Evolutionary conservation across 2,797 vertebrate genomes (phyloP).

Genomic region (Protosalanx chinensis): DNA sequence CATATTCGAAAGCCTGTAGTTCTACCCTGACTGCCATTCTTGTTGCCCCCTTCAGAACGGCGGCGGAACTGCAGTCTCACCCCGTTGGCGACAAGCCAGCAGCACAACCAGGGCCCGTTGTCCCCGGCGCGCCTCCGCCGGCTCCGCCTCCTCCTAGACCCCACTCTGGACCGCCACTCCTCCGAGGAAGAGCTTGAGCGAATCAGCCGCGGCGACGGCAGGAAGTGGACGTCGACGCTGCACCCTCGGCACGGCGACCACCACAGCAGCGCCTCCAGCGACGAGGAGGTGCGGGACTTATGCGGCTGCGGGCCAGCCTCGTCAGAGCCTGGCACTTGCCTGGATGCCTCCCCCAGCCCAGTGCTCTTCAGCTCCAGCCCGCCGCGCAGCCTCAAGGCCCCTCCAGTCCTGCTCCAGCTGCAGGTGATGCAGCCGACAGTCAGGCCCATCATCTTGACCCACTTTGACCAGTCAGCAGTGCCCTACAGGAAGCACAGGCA

Average conservation of each 20-base stretch:
- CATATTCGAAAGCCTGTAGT: too few species aligned
- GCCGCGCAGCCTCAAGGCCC: conserved; percentile 81
- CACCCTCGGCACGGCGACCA: conserved; percentile 71
- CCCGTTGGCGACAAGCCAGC: conserved; percentile 86
- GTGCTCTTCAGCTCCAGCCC: conserved; percentile 90
- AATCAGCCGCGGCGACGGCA: conserved; percentile 79
- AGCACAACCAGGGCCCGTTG: conserved; percentile 85
- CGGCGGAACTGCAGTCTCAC: conserved; percentile 81
- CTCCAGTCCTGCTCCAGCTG: conserved; percentile 64
- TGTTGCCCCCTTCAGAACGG: conserved; percentile 71
- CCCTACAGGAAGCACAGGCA: conserved; percentile 85
- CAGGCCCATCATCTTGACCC: conserved; percentile 79
- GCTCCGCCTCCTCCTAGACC: conserved; percentile 80
- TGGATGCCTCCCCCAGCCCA: conserved; percentile 75
- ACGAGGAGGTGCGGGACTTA: conserved; percentile 88
- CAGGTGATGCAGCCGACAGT: conserved; percentile 71
- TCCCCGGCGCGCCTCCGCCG: conserved; percentile 76
- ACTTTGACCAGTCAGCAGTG: conserved; percentile 82
- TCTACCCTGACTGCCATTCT: conserved; percentile 26
- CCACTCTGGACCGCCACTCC: conserved; percentile 84
- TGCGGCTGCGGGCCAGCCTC: conserved; percentile 56
- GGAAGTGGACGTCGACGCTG: conserved; percentile 78
- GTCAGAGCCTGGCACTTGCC: conserved; percentile 54
- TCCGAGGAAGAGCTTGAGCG: conserved; percentile 89
- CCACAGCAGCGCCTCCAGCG: conserved; percentile 84